Evolutionary conservation across 2,113 vertebrate species (phyloP).

Genomic region (Sturnira hondurensis): DNA sequence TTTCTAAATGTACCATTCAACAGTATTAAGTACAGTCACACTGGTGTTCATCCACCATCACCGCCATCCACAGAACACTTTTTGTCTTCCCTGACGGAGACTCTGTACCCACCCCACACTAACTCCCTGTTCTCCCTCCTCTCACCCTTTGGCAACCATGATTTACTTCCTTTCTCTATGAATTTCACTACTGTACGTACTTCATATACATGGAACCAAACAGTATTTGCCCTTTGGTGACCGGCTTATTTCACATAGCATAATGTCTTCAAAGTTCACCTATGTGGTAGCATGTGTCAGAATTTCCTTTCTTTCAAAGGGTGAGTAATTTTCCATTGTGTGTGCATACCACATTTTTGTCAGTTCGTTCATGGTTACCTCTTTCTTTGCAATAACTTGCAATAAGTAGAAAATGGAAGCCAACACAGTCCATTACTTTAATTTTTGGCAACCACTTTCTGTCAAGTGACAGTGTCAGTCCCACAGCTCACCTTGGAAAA

Average conservation of each 20-base stretch:
- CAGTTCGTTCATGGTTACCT: neutral
- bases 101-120: neutral
- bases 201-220: neutral
- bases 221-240: neutral
- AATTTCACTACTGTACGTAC: neutral
- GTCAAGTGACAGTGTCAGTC: neutral
- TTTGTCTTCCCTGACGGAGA: neutral
- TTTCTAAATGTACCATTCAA: neutral
- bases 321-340: neutral
- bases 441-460: neutral
- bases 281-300: too few relatives aligned
- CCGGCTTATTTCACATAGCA: neutral
- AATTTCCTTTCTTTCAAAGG: neutral
- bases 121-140: neutral
- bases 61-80: neutral
- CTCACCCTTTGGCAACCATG: neutral
- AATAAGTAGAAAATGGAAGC: neutral
- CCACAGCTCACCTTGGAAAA: neutral
- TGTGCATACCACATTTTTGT: neutral
- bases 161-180: neutral
- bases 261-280: neutral
- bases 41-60: neutral
- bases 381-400: neutral
- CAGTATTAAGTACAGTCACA: neutral
- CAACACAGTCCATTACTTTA: neutral